Evolutionary conservation across 2,888 invertebrate genomes (phyloP), one percentile per base, ranked within the genome.

Genomic region (Plemyria rubiginata): DNA sequence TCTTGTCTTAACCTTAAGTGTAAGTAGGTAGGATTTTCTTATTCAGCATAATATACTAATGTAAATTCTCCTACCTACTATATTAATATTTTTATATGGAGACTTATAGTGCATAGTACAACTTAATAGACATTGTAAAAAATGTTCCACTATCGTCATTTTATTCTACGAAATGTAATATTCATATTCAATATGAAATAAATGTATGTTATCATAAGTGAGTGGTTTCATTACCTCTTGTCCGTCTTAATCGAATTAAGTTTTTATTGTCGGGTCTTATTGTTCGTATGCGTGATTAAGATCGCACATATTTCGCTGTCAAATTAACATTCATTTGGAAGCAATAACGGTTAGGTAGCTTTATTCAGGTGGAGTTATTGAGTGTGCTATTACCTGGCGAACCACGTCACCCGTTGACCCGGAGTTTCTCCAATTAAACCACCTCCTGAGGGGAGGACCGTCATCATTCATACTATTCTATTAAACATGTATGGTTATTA

Each of bases 251-350:
- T 77, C 77, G 76, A 77, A 81, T 80, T 80, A 77, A 72, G 75
- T 82, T 81, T 84, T 84, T 11, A 11, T 36, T 80, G 74, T 70
- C 22, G 2, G 69, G 66, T 72, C 75, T 78, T 80, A 79, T 82
- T 85, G 84, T 83, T 77, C 78, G 70, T 68, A 70, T 40, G 60
- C 63, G 80, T 86, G 82, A 88, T 86, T 84, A 83, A 80, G 85
- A 85, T 84, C 78, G 84, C 81, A 78, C 78, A 81, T 82, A 75
- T 76, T 82, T 86, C 78, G 74, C 79, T 82, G 81, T 85, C 88
- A 85, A 85, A 85, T 87, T 86, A 87, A 82, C 79, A 84, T 85
- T 83, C 77, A 87, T 88, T 84, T 82, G 79, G 77, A 71, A 73
- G 76, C 77, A 79, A 78, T 78, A 73, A 82, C 83, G 79, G 87